phyloP scores from a whole-genome alignment of 2,888 invertebrate genomes.

The Cephus rjabovi region DNA sequence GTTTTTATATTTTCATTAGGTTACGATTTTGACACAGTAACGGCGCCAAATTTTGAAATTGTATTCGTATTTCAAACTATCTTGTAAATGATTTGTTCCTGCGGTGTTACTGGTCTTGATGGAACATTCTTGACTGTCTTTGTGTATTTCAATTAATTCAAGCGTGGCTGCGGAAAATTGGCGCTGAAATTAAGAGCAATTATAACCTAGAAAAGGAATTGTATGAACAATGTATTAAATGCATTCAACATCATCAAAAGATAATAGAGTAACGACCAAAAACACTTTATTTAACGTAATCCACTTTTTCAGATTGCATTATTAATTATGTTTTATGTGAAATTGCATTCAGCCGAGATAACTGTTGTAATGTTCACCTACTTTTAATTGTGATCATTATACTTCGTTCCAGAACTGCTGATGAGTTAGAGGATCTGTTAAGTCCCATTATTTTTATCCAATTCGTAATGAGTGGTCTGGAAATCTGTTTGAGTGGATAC shows the following conservation, averaged over 20 bases:
- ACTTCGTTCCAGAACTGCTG: constrained; percentile 24
- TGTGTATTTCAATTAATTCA: constrained; percentile 32
- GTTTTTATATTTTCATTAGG: too few species aligned
- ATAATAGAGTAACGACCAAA: constrained; percentile 25
- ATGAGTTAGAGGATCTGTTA: constrained; percentile 30
- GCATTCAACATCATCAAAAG: constrained; percentile 22
- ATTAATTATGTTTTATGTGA: background rate
- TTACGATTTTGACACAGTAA: constrained; percentile 13
- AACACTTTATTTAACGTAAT: too few species aligned
- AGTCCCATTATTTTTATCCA: constrained; percentile 38
- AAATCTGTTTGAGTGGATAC: constrained; percentile 39
- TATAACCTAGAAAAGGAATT: background rate
- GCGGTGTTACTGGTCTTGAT: constrained; percentile 28
- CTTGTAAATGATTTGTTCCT: constrained; percentile 14
- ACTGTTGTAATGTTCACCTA: background rate
- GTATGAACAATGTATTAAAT: background rate
- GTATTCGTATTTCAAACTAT: constrained; percentile 29
- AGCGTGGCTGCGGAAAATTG: constrained; percentile 29
- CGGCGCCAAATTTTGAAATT: constrained; percentile 27
- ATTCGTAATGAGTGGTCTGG: constrained; percentile 33
- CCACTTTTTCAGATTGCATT: background rate
- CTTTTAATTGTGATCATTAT: background rate
- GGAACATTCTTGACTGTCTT: constrained; percentile 30
- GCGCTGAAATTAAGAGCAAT: constrained; percentile 8
- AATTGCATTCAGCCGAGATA: background rate